Evolutionary conservation across 1,140 invertebrate genomes (phyloP).

Genomic region (Euglossa dilemma): DNA sequence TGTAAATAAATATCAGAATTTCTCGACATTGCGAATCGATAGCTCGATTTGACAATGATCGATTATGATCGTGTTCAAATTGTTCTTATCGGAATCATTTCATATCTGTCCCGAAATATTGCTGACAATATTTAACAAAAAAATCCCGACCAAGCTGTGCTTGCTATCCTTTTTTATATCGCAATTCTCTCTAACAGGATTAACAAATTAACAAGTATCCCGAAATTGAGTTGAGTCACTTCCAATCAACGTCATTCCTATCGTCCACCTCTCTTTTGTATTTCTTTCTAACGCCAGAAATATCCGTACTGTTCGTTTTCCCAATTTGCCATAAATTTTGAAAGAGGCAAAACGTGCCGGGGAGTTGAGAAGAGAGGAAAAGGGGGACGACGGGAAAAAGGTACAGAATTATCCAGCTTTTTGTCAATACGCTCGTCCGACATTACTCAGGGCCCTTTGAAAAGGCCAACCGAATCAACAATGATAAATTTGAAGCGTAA

Average conservation of each 20-base stretch:
- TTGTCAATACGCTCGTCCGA: conserved; percentile 26
- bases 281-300: neutral
- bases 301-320: neutral
- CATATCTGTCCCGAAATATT: neutral
- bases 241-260: neutral
- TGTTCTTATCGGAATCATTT: neutral
- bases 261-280: too few relatives aligned
- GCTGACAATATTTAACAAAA: neutral
- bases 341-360: too few relatives aligned
- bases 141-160: neutral
- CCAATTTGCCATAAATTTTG: conserved; percentile 22
- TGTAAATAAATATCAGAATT: conserved; percentile 17
- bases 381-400: neutral
- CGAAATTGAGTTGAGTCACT: neutral
- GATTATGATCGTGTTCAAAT: neutral
- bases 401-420: conserved; percentile 39
- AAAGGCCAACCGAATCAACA: conserved; percentile 29
- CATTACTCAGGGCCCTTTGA: conserved; percentile 17
- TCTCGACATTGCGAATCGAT: neutral
- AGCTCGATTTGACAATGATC: neutral
- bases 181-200: neutral
- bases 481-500: conserved; percentile 41
- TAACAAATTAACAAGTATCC: conserved; percentile 12
- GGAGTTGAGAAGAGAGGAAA: neutral
- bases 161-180: neutral